Percentiles rank a stretch among this genome's conserved stretches.
phyloP scores from a whole-genome alignment of 2,797 vertebrate species.

The Protonibea diacanthus region DNA sequence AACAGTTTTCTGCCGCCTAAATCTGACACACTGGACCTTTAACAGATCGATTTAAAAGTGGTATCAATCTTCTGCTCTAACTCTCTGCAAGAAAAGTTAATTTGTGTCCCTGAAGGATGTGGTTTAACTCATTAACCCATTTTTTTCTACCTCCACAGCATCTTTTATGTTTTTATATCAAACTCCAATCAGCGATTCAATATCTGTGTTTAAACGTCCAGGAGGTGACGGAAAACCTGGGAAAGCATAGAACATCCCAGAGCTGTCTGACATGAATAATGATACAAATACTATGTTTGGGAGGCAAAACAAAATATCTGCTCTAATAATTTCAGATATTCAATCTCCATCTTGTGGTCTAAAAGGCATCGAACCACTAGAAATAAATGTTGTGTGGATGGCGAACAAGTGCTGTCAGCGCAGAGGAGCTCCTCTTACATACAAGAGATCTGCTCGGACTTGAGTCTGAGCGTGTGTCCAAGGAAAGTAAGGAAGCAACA shows the following conservation, averaged over 20 bases:
- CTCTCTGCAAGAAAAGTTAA: no score
- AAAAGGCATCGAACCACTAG: constrained; percentile 4
- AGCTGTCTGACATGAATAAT: constrained; percentile 8
- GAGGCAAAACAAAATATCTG: neutral
- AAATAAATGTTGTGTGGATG: neutral
- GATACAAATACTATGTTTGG: constrained; percentile 4
- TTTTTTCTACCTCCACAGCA: no score
- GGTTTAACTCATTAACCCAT: no score
- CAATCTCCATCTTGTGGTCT: constrained; percentile 8
- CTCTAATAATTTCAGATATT: constrained; percentile 6
- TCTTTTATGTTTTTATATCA: no score
- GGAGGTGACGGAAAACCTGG: neutral
- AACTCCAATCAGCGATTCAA: neutral
- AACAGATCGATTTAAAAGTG: no score
- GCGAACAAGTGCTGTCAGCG: neutral
- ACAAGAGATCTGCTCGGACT: neutral
- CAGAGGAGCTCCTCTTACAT: constrained; percentile 12
- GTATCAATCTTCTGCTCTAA: no score
- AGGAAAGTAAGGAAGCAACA: constrained; percentile 14
- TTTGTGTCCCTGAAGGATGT: no score
- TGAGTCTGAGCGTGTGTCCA: neutral
- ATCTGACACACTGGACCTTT: no score
- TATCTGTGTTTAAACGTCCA: constrained; percentile 10
- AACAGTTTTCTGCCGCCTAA: no score
- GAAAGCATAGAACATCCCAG: neutral